Base-by-base conservation (phyloP, 2,888 invertebrate genomes). In the Erebia palarica region DNA sequence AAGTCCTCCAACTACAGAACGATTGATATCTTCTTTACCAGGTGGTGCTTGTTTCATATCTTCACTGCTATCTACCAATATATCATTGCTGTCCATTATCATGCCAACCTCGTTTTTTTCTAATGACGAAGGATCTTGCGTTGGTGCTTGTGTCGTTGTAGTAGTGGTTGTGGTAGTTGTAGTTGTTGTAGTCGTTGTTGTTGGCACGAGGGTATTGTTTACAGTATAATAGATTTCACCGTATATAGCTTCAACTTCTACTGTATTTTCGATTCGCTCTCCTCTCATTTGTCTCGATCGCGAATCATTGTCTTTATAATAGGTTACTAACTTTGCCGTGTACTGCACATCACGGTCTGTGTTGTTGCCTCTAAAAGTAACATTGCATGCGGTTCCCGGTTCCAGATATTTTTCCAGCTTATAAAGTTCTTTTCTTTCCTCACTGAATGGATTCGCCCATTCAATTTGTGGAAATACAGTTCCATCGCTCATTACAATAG, bases 351-450 rank as follows among this genome's bases (percentile, higher is more conserved):
- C 97, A 68, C 95, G 93, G 73, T 96, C 95, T 0, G 96, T 96
- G 79, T 95, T 94, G 81, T 96, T 96, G 2, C 96, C 97, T 67
- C 93, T 93, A 18, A 97, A 93, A 0, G 96, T 97, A 0, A 97
- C 96, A 84, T 97, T 97, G 66, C 97, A 95, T 2, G 96, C 97
- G 0, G 97, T 97, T 44, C 96, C 97, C 4, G 96, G 96, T 83
- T 95, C 95, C 70, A 97, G 88, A 80, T 94, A 94, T 73, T 95
- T 94, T 81, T 95, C 94, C 18, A 96, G 94, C 57, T 94, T 95
- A 79, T 86, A 91, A 7, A 95, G 86, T 74, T 94, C 94, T 7
- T 95, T 95, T 75, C 91, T 94, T 66, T 92, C 93, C 64, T 94
- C 93, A 65, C 93, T 86, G 59, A 88, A 91, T 66, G 92, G 94